Base-by-base conservation (phyloP, 2,797 vertebrate genomes). In the Chloroceryle inda region DNA sequence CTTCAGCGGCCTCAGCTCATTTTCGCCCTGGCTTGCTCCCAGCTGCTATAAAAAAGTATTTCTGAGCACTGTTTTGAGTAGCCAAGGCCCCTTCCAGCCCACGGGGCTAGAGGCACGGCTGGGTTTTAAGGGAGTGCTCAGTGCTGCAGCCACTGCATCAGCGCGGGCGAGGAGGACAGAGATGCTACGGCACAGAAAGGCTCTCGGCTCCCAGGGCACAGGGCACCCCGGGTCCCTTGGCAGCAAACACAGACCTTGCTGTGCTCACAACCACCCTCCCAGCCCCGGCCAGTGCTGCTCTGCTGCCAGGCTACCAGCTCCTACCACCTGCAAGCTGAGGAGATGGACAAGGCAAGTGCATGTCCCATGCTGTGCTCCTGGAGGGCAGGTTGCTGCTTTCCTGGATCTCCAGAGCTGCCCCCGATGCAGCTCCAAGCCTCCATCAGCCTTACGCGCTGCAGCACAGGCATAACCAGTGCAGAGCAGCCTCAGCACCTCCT, bases 1-100 rank as follows among this genome's bases (percentile, higher is more conserved):
- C 37, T 64, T 94, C 88, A 24, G 88, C 31, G 74, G 94, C 97
- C 97, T 96, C 89, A 95, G 96, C 95, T 97, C 95, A 92, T 95
- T 33, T 58, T 97, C 35, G 49, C 96, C 95, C 94, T 91, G 93
- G 88, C 92, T 96, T 13, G 3, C 88, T 90, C 95, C 96, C 95
- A 79, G 85, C 53, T 86, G 63, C 63, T 88, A 68, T 92, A 69
- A 91, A 91, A 93, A 83, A 82, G 49, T 42, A 29, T 63, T 85
- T 85, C 75, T 0, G 1, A 89, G 94, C 85, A 85, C 37, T 33
- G 38, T 72, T 63, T 85, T 0, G 20, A 94, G 89, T 66, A n/a
- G 86, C 87, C 91, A 64, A 75, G 85, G 59, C 45, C 63, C 61
- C 67, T 78, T 74, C 42, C 40, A 80, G 59, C 55, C 63, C 87